Evolutionary conservation across 1,140 invertebrate genomes (phyloP).

Genomic region (Microvelia longipes): DNA sequence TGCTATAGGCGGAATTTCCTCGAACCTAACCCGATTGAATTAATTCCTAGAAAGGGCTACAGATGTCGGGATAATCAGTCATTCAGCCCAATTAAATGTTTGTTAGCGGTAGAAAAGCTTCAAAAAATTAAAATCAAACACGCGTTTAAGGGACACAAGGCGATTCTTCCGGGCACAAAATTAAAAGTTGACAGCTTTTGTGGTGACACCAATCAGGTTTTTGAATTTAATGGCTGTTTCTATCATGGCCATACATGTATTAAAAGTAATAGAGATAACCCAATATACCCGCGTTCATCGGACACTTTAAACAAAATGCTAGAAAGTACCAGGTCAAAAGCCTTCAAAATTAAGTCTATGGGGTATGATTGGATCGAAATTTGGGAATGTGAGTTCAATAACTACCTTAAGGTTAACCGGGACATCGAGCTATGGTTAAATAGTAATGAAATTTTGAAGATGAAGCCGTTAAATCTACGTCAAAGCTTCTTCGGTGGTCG

Average conservation of each 20-base stretch:
- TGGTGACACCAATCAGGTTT: not conserved
- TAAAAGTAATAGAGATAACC: not conserved
- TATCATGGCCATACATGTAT: not conserved
- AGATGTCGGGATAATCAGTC: not conserved
- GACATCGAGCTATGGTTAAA: not conserved
- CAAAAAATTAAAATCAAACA: not conserved
- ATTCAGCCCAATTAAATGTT: not conserved
- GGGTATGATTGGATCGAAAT: not conserved
- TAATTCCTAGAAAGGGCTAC: not conserved
- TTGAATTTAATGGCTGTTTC: not conserved
- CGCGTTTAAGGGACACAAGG: not conserved
- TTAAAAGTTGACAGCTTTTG: not conserved
- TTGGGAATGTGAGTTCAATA: not conserved
- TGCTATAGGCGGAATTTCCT: not conserved
- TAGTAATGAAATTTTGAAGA: not conserved
- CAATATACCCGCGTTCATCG: not conserved
- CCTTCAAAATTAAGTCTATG: not conserved
- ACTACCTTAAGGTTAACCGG: not conserved
- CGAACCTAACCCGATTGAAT: not conserved
- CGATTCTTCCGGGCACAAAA: not conserved
- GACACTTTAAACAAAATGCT: not conserved
- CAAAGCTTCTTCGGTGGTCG: not conserved
- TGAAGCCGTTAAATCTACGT: not conserved
- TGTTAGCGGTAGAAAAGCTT: not conserved
- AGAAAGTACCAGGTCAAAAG: not conserved